Conservation (phyloP, 2,113 vertebrate genomes). For the Xiphias gladius region DNA sequence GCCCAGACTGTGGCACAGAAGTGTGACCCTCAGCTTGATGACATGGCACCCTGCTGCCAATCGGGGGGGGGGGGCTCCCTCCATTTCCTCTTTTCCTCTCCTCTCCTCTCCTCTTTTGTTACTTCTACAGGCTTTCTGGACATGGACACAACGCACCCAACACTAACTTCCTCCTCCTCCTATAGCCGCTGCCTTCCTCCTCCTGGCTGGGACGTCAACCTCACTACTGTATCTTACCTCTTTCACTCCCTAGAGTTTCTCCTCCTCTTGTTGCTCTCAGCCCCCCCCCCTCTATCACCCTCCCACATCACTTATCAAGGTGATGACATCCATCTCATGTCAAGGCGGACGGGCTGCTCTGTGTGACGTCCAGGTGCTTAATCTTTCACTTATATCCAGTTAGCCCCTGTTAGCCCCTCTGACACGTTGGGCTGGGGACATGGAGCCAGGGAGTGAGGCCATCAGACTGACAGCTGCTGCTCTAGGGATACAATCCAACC, state of each 20-base stretch:
- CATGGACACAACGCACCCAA: not conserved
- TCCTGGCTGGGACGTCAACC: not conserved
- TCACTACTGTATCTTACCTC: not conserved
- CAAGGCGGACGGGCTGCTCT: slow-evolving; percentile 24
- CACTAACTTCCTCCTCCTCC: slow-evolving; percentile 13
- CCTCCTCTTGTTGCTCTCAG: slow-evolving; percentile 73
- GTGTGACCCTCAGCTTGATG: slow-evolving; percentile 62
- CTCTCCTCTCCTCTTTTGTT: slow-evolving; percentile 10
- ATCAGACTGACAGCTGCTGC: slow-evolving; percentile 66
- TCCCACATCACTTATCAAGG: slow-evolving; percentile 44
- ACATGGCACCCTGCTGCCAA: slow-evolving; percentile 64
- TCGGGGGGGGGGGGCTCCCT: slow-evolving; percentile 22
- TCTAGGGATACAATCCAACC: slow-evolving; percentile 21
- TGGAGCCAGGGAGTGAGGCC: slow-evolving; percentile 53
- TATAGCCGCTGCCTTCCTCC: not conserved
- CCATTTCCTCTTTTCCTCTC: slow-evolving; percentile 76
- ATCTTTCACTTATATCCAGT: slow-evolving; percentile 61
- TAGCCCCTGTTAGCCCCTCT: slow-evolving; percentile 56
- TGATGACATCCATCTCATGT: slow-evolving; percentile 68
- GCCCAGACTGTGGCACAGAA: slow-evolving; percentile 60
- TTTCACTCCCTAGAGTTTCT: slow-evolving; percentile 45
- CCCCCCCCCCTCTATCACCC: not conserved
- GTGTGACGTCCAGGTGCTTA: slow-evolving; percentile 60
- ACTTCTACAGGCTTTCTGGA: slow-evolving; percentile 19
- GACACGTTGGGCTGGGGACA: slow-evolving; percentile 33